These are phyloP conservation scores for rat (Rattus norvegicus) DNA, from an alignment of 2,113 vertebrate genomes.

Conservation along the genomic window DNA sequence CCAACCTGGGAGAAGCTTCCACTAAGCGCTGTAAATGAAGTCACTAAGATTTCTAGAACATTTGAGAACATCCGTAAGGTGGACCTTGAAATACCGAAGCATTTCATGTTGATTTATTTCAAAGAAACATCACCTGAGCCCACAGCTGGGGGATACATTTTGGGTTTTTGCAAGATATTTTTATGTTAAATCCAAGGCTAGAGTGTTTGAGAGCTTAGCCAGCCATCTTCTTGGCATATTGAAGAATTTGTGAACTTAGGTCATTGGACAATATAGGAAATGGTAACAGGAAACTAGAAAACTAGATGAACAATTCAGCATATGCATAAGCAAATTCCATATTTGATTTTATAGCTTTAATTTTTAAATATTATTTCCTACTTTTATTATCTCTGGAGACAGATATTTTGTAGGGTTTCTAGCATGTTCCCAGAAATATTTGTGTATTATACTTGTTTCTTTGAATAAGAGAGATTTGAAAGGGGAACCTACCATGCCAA, in stretches of 20 bases:
- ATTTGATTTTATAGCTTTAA: slow-evolving; percentile 59
- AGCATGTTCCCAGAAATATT: slow-evolving; percentile 66
- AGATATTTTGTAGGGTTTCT: slow-evolving; percentile 55
- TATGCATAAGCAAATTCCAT: slow-evolving; percentile 45
- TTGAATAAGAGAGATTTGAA: slow-evolving; percentile 41
- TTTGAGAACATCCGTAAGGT: neutral
- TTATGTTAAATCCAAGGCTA: slow-evolving; percentile 39
- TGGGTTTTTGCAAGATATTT: slow-evolving; percentile 50
- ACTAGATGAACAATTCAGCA: neutral
- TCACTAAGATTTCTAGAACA: slow-evolving; percentile 1
- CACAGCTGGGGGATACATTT: slow-evolving; percentile 10
- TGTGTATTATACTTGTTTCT: slow-evolving; percentile 49
- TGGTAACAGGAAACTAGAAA: neutral
- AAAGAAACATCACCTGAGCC: slow-evolving; percentile 35
- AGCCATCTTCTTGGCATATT: slow-evolving; percentile 37
- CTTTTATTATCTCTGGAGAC: slow-evolving; percentile 7
- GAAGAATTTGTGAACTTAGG: neutral
- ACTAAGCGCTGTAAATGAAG: neutral
- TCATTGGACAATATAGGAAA: neutral
- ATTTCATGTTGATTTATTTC: slow-evolving; percentile 60
- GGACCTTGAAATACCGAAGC: slow-evolving; percentile 28
- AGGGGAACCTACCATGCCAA: slow-evolving; percentile 35
- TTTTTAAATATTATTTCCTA: neutral
- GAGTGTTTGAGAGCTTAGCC: slow-evolving; percentile 45
- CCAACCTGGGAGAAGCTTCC: neutral